phyloP scores from a whole-genome alignment of 2,113 vertebrate species.

The Smithornis capensis region DNA sequence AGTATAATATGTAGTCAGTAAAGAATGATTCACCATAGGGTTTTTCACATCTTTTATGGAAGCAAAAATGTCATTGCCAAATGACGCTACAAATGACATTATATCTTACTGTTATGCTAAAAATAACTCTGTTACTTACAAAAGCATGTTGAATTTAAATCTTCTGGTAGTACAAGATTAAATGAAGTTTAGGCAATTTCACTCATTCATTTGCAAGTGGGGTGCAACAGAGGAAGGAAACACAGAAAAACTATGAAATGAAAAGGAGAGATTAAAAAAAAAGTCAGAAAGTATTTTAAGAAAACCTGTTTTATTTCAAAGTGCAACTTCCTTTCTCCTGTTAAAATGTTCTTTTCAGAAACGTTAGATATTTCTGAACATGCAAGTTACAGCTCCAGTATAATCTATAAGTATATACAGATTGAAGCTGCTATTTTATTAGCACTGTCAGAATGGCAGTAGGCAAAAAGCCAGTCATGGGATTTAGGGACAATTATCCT shows the following conservation, averaged over 20 bases:
- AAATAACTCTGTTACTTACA: constrained; percentile 31
- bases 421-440: constrained; percentile 30
- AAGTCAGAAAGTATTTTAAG: constrained; percentile 9
- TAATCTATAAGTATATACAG: not conserved
- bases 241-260: constrained; percentile 30
- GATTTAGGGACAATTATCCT: not conserved
- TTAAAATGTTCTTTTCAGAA: constrained; percentile 13
- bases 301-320: constrained; percentile 52
- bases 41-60: constrained; percentile 7
- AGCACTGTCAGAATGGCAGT: not conserved
- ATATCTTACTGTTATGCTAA: not conserved
- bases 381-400: not conserved
- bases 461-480: not conserved
- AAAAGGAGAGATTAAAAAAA: constrained; percentile 38
- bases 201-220: constrained; percentile 39
- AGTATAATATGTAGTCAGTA: not conserved
- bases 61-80: not conserved
- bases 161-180: not conserved
- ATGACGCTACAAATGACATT: not conserved
- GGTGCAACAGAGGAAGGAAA: not conserved
- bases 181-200: constrained; percentile 32
- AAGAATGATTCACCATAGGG: not conserved
- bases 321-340: not conserved
- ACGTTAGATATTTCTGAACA: not conserved
- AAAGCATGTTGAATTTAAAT: not conserved